Evolutionary conservation across 2,113 vertebrate species (phyloP).

Genomic region (Sinosuthora webbiana): DNA sequence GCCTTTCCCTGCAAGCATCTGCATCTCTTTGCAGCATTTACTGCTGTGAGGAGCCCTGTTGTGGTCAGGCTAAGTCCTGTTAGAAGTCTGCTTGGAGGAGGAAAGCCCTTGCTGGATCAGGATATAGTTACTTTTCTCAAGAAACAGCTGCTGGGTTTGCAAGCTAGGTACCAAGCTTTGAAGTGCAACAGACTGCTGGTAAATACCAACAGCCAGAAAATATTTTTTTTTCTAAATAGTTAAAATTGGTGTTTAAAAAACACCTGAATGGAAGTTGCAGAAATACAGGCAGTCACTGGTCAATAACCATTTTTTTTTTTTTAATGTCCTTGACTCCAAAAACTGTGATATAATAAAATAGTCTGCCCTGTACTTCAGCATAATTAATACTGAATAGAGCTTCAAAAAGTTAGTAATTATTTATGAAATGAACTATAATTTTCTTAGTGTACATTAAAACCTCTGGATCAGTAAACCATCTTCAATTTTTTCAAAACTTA

Average conservation of each 20-base stretch:
- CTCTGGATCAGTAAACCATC: neutral
- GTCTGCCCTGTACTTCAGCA: neutral
- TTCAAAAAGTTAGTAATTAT: conserved; percentile 8
- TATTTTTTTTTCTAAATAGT: neutral
- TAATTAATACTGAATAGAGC: neutral
- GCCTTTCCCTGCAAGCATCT: conserved; percentile 3
- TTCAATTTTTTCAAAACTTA: neutral
- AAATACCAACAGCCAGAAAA: neutral
- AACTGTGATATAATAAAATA: neutral
- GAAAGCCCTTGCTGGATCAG: neutral
- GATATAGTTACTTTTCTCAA: neutral
- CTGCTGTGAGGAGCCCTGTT: neutral
- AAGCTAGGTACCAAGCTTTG: neutral
- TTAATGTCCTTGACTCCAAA: neutral
- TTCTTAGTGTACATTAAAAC: neutral
- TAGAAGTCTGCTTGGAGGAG: neutral
- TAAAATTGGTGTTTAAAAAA: neutral
- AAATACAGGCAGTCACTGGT: neutral
- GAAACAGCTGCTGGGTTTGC: neutral
- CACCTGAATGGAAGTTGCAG: neutral
- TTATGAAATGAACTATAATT: neutral
- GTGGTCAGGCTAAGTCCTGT: neutral
- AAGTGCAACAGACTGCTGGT: neutral
- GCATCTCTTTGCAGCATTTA: neutral
- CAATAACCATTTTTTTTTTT: neutral